Conservation (phyloP, 2,797 vertebrate genomes). For the Microtus californicus region DNA sequence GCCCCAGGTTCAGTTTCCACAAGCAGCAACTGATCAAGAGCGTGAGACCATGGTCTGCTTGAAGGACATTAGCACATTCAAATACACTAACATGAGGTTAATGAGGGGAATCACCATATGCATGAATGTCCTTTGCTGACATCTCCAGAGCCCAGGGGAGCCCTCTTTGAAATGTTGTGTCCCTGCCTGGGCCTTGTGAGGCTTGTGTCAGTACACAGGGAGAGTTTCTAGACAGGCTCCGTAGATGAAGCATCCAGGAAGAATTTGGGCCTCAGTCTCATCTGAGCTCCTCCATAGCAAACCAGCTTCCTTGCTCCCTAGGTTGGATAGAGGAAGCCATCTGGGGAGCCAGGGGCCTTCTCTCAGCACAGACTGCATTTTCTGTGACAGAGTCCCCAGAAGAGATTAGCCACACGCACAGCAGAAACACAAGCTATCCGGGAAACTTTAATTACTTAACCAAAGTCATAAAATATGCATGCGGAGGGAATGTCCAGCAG, state of each 20-base stretch:
- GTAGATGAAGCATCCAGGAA: not conserved
- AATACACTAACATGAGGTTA: not conserved
- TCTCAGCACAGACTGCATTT: not conserved
- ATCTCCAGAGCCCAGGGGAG: accelerated
- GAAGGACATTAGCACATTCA: not conserved
- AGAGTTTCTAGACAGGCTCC: not conserved
- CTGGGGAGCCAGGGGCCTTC: not conserved
- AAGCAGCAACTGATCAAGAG: accelerated
- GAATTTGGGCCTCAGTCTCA: accelerated
- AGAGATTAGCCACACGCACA: slow-evolving; percentile 4
- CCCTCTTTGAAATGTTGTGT: accelerated
- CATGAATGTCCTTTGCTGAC: not conserved
- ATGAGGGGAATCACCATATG: accelerated
- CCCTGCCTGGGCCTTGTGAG: accelerated
- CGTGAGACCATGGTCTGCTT: too few species aligned
- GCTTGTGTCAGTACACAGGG: accelerated
- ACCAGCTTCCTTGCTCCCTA: not conserved
- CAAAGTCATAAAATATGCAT: slow-evolving; percentile 74
- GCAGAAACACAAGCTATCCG: slow-evolving; percentile 47
- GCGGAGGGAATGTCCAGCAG: slow-evolving; percentile 56
- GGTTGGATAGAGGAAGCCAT: not conserved
- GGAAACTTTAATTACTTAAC: slow-evolving; percentile 75
- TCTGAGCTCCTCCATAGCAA: accelerated
- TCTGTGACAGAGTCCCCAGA: not conserved
- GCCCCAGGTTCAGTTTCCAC: accelerated